phyloP scores from a whole-genome alignment of 2,888 invertebrate species.

The Auanema freiburgensis region DNA sequence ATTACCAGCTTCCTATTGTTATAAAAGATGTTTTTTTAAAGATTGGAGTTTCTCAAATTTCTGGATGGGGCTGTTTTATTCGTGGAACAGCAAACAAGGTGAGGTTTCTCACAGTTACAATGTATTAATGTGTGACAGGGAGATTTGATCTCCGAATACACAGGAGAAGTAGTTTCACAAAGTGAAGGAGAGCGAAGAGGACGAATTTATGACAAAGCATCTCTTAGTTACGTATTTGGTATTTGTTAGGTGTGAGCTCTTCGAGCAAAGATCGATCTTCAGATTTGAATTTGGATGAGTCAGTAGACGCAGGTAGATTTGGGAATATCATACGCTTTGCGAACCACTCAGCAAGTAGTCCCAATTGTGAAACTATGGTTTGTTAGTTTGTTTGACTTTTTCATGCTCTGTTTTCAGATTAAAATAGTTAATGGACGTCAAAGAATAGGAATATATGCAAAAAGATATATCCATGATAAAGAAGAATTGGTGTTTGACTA shows the following conservation, averaged over 20 bases:
- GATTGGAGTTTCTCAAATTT: not conserved
- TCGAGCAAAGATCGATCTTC: too few species aligned
- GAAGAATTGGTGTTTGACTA: too few species aligned
- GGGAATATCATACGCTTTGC: conserved; percentile 99
- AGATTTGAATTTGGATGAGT: conserved; percentile 66
- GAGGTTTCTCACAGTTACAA: too few species aligned
- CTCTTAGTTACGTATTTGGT: conserved; percentile 93
- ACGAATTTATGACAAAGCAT: conserved; percentile 98
- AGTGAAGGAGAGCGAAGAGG: conserved; percentile 97
- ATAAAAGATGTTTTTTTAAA: too few species aligned
- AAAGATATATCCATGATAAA: too few species aligned
- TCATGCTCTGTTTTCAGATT: too few species aligned
- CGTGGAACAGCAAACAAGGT: too few species aligned
- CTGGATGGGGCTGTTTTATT: too few species aligned
- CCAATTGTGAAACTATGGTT: conserved; percentile 65
- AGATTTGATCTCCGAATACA: conserved; percentile 98
- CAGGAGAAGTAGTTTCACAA: conserved; percentile 92
- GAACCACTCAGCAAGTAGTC: conserved; percentile 86
- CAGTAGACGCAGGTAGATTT: conserved; percentile 95
- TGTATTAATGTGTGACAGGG: conserved; percentile 68
- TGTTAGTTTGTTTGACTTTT: too few species aligned
- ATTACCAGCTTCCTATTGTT: too few species aligned
- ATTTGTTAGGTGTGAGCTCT: not conserved
- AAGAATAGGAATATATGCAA: too few species aligned
- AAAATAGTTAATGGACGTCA: too few species aligned